A percentile compares a stretch with the other conserved stretches of the same genome.
These are phyloP conservation scores for Cairina moschata DNA, from an alignment of 2,113 vertebrate species.

Conservation along the genomic window DNA sequence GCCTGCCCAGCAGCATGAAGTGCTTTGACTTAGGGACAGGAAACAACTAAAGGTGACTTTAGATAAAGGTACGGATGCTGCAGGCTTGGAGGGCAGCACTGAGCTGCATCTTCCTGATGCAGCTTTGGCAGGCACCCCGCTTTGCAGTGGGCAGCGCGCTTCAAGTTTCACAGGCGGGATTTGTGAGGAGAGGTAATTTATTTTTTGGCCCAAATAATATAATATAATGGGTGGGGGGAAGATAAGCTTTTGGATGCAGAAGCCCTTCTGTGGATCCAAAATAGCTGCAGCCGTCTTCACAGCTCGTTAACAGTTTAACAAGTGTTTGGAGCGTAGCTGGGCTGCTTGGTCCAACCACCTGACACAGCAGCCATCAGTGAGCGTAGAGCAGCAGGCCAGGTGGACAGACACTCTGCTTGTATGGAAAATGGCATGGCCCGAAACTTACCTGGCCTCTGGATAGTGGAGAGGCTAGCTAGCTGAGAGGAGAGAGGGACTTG, in stretches of 20 bases:
- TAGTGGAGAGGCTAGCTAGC: not conserved
- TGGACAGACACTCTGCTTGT: not conserved
- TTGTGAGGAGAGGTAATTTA: not conserved
- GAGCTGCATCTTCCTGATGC: not conserved
- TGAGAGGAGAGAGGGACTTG: not conserved
- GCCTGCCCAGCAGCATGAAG: not conserved
- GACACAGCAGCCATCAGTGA: not conserved
- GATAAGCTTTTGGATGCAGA: not conserved
- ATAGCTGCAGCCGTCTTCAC: slow-evolving; percentile 24
- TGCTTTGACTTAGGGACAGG: not conserved
- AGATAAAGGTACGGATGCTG: not conserved
- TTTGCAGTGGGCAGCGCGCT: not conserved
- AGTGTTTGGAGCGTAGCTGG: not conserved
- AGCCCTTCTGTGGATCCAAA: slow-evolving; percentile 7
- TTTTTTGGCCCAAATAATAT: not conserved
- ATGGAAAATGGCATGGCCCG: not conserved
- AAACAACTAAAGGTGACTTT: not conserved
- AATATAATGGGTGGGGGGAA: not conserved
- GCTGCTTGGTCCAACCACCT: not conserved
- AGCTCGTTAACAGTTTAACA: slow-evolving; percentile 36
- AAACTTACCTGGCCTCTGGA: not conserved
- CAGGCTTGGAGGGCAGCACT: not conserved
- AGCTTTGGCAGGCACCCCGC: not conserved
- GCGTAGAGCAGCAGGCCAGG: not conserved
- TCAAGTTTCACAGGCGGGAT: not conserved